Base-by-base conservation (phyloP, 1,140 invertebrate genomes). In the Stratiolaelaps scimitus region DNA sequence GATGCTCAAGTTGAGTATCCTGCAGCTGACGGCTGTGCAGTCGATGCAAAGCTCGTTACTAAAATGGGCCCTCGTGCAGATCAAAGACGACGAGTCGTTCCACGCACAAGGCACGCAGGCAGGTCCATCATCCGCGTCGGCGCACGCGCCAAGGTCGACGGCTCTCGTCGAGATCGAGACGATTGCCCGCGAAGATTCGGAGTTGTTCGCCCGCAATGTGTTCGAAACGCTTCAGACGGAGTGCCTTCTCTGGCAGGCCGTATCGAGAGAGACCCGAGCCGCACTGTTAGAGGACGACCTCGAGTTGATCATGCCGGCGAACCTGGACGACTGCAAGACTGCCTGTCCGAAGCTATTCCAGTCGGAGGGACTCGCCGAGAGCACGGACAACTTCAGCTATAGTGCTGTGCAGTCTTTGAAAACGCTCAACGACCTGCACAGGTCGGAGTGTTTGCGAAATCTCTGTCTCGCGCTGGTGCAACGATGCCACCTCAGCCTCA, bases 341-440 rank as follows among this genome's bases (percentile, higher is more conserved):
- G 26, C 53, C 34, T 60, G 53, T 60, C 53, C 53, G 15, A 60
- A 60, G 53, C 53, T 60, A 34, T 60, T 60, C 53, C 53, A 60
- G 34, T 15, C 53, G 53, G 53, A 60, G 53, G 34, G 20, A 26
- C 26, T 60, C 53, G 53, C 26, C 2, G 53, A 60, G 23, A 60
- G 53, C 23, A 60, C 53, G n/a, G 53, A 60, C 23, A 60, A 60
- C 23, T 60, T 29, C 23, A 60, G 53, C 23, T 60, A 60, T 34
- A 23, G 53, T 17, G 53, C 53, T 34, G 53, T 60, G 23, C 53
- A 20, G 15, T 60, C 53, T 15, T 60, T 60, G 23, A 60, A 60
- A 23, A 60, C 53, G 53, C 53, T 60, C 15, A 60, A 60, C 23
- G 53, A 60, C 34, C 10, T 60, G n/a, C 53, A 60, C 26, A 15